Percentiles rank a stretch among this genome's conserved stretches.
phyloP scores from a whole-genome alignment of 2,797 vertebrate species.

The Sphenodon punctatus region DNA sequence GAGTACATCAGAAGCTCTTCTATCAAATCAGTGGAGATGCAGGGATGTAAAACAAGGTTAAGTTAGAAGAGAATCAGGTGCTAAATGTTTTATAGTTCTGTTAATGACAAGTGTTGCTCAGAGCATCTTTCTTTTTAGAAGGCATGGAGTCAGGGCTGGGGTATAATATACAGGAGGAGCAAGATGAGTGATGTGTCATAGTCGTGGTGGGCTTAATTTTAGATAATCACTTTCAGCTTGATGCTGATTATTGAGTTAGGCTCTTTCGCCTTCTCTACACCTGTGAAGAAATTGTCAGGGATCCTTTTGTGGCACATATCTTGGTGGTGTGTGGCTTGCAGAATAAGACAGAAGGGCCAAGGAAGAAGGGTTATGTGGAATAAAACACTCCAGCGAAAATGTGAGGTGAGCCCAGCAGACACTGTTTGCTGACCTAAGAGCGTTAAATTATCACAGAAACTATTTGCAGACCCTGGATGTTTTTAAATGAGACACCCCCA shows the following conservation, averaged over 20 bases:
- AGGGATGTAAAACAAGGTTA: too few species aligned
- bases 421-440: background rate
- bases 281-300: background rate
- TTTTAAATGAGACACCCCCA: too few species aligned
- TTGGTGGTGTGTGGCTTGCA: background rate
- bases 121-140: too few species aligned
- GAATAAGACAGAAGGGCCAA: background rate
- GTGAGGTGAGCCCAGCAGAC: background rate
- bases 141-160: too few species aligned
- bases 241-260: background rate
- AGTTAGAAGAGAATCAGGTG: too few species aligned
- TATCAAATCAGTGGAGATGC: too few species aligned
- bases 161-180: too few species aligned
- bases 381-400: background rate
- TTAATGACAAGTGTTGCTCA: too few species aligned
- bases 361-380: background rate
- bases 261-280: background rate
- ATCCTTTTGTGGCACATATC: background rate
- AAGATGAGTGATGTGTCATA: background rate
- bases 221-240: background rate
- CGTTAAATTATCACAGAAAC: constrained; percentile 4
- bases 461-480: background rate
- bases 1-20: too few species aligned
- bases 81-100: too few species aligned
- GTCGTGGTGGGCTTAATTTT: background rate